Evolutionary conservation across 1,140 invertebrate species (phyloP), one percentile per base, ranked within the genome.

Genomic region (Temnothorax nylanderi): DNA sequence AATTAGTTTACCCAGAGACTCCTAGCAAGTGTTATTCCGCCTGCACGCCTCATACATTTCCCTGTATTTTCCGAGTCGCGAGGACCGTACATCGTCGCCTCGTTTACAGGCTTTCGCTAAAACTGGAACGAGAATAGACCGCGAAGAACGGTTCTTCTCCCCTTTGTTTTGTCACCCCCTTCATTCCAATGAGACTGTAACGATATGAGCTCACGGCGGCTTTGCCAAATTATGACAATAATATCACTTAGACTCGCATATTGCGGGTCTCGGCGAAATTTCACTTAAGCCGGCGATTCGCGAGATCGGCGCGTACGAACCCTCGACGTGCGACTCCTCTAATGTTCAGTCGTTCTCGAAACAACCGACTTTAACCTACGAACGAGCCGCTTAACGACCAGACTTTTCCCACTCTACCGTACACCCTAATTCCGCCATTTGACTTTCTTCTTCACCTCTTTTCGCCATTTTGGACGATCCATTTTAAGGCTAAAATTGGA

Each of bases 161-260:
- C 18, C 44, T 34, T 41, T 77, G 54, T 62, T 56, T 76, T 21
- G 54, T 3, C 37, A 34, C 11, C 7, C 41, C 32, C 34, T 41
- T 77, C 54, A 51, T 65, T 85, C 56, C 58, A 51, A 85, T 64
- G 56, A 85, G 44, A 76, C 54, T 44, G 44, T 80, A 90, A 86
- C 77, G 81, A 86, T 88, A 88, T 58, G 62, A 56, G 69, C 64
- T 56, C 51, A 37, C 41, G 3, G 76, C 26, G 65, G 49, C 71
- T 86, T 74, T 86, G 87, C 91, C 91, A 91, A 91, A 92, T 90
- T 87, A 86, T 85, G 54, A 58, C 72, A 91, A 91, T 91, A 88
- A 91, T 87, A 87, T 91, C 84, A 58, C 54, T 90, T 86, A 86
- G 47, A 58, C 71, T 76, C 76, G 81, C 18, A 62, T 32, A 60